Conservation (phyloP, 2,888 invertebrate species). For the Limnephilus lunatus region DNA sequence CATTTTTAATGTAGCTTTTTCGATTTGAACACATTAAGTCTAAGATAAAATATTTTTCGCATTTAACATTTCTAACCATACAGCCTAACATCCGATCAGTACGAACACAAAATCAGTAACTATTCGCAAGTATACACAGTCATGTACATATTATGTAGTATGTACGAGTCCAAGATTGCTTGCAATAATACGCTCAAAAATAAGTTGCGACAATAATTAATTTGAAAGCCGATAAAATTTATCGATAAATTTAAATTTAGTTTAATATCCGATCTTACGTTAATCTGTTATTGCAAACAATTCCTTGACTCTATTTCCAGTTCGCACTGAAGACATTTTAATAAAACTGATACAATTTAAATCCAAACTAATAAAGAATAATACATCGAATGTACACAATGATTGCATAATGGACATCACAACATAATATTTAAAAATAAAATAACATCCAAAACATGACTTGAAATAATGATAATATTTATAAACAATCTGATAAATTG, state of each 20-base stretch:
- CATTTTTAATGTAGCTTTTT: constrained; percentile 33
- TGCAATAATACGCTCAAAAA: constrained; percentile 10
- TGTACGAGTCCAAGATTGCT: constrained; percentile 21
- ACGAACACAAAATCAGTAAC: constrained; percentile 34
- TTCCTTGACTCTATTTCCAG: constrained; percentile 26
- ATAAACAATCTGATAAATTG: neutral
- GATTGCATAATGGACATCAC: constrained; percentile 5
- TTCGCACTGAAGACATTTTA: constrained; percentile 28
- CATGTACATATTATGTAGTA: constrained; percentile 18
- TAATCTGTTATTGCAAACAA: neutral
- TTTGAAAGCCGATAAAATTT: neutral
- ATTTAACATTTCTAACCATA: neutral
- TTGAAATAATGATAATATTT: neutral
- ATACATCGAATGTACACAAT: constrained; percentile 35
- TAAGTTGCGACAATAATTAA: neutral
- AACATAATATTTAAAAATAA: neutral
- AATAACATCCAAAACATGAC: constrained; percentile 18
- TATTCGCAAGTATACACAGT: constrained; percentile 37
- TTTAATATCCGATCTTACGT: neutral
- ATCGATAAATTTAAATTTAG: constrained; percentile 23
- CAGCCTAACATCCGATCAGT: constrained; percentile 17
- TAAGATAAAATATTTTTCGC: constrained; percentile 38
- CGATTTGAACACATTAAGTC: constrained; percentile 19
- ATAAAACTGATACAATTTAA: constrained; percentile 29
- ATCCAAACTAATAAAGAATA: neutral